Percentiles rank a stretch among this genome's conserved stretches.
These are phyloP conservation scores for Rutilus rutilus DNA, from an alignment of 2,113 vertebrate genomes.

Conservation along the genomic window DNA sequence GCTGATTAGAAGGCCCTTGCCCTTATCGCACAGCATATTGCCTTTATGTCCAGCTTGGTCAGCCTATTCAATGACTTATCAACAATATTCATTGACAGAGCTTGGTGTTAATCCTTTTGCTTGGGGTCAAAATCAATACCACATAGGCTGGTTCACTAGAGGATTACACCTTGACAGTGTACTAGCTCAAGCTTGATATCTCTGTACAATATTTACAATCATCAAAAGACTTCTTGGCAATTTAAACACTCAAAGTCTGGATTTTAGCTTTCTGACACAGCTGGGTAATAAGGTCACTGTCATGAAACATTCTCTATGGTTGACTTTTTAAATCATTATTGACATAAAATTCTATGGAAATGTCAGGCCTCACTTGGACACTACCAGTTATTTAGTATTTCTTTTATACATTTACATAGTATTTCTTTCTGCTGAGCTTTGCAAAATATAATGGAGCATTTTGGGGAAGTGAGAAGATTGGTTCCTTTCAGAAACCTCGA, in stretches of 20 bases:
- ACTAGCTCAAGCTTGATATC: background rate
- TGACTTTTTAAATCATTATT: background rate
- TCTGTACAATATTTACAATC: background rate
- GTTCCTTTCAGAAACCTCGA: background rate
- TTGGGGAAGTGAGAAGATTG: too few species aligned
- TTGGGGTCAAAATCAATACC: conserved; percentile 32
- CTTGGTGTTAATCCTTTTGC: conserved; percentile 9
- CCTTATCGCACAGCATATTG: too few species aligned
- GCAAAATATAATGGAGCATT: background rate
- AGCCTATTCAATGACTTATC: background rate
- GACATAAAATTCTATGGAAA: background rate
- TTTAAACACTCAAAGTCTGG: background rate
- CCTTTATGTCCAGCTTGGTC: background rate
- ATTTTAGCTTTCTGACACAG: background rate
- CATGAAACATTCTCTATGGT: background rate
- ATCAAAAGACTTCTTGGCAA: background rate
- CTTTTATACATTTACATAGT: too few species aligned
- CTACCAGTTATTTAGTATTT: background rate
- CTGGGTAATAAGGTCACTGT: background rate
- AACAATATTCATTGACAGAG: background rate
- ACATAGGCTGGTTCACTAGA: background rate
- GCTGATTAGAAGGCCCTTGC: background rate
- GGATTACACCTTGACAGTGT: background rate
- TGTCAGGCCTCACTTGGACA: background rate
- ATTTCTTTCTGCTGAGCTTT: background rate